Percentiles rank a stretch among this genome's conserved stretches.
Conservation (phyloP, 2,113 vertebrate species). For the Cinclus cinclus region DNA sequence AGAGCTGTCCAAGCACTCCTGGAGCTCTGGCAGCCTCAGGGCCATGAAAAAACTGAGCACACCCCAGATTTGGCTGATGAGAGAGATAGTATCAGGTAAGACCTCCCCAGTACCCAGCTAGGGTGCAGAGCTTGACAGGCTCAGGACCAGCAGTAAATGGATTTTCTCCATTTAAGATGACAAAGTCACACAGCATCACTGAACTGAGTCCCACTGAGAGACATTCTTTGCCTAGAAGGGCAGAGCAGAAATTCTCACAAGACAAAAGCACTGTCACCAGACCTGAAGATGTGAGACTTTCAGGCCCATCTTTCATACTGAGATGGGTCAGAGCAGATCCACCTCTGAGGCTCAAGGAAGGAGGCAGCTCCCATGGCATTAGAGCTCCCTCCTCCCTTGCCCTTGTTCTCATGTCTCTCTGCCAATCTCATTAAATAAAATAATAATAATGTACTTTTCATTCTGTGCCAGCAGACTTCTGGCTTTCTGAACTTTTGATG, state of each 20-base stretch:
- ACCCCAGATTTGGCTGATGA: not conserved
- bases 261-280: not conserved
- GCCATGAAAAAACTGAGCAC: not conserved
- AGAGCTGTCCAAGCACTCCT: rapidly evolving
- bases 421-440: conserved; percentile 13
- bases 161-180: not conserved
- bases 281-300: not conserved
- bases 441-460: not conserved
- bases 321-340: not conserved
- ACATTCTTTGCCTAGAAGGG: not conserved
- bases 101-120: not conserved
- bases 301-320: not conserved
- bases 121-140: not conserved
- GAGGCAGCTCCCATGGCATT: not conserved
- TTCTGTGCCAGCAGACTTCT: not conserved
- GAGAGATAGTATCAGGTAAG: not conserved
- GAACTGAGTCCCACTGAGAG: not conserved
- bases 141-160: not conserved
- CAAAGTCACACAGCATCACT: not conserved
- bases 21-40: not conserved
- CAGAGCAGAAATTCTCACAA: not conserved
- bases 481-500: not conserved
- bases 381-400: not conserved
- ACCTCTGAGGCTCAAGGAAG: not conserved
- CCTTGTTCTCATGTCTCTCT: not conserved